These are phyloP conservation scores for Eupithecia subumbrata DNA, from an alignment of 2,888 invertebrate species.

Conservation along the genomic window DNA sequence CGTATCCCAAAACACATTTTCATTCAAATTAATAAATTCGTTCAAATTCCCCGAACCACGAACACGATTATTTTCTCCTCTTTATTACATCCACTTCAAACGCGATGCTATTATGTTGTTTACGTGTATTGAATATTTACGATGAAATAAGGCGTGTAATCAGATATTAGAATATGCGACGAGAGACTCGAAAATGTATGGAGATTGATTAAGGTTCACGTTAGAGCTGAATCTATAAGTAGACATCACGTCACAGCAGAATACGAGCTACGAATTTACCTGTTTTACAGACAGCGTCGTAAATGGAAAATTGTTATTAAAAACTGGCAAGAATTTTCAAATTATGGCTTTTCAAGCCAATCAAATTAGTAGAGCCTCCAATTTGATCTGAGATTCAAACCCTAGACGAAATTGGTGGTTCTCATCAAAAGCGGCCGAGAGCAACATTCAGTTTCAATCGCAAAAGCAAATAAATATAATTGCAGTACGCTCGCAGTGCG, in stretches of 20 bases:
- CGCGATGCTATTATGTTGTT: slow-evolving; percentile 32
- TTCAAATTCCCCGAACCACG: slow-evolving; percentile 29
- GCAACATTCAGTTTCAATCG: no score
- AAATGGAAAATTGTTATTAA: background rate
- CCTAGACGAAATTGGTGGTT: no score
- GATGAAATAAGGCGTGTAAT: slow-evolving; percentile 33
- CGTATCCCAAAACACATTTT: slow-evolving; percentile 8
- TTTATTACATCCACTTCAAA: slow-evolving; percentile 37
- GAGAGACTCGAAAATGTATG: slow-evolving; percentile 15
- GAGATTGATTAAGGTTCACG: slow-evolving; percentile 16
- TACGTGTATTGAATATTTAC: slow-evolving; percentile 39
- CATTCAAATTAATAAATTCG: slow-evolving; percentile 20
- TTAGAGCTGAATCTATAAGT: background rate
- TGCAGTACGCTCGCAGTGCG: background rate
- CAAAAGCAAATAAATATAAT: no score
- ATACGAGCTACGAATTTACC: background rate
- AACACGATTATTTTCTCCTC: slow-evolving; percentile 37
- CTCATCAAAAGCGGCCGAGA: no score
- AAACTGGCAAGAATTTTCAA: no score
- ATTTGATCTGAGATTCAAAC: no score
- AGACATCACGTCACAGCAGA: background rate
- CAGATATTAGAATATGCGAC: slow-evolving; percentile 29
- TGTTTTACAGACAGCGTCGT: background rate
- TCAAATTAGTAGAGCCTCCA: no score
- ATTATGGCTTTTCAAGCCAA: no score